These are phyloP conservation scores for Procambarus clarkii DNA, from an alignment of 1,140 invertebrate genomes.

Conservation along the genomic window DNA sequence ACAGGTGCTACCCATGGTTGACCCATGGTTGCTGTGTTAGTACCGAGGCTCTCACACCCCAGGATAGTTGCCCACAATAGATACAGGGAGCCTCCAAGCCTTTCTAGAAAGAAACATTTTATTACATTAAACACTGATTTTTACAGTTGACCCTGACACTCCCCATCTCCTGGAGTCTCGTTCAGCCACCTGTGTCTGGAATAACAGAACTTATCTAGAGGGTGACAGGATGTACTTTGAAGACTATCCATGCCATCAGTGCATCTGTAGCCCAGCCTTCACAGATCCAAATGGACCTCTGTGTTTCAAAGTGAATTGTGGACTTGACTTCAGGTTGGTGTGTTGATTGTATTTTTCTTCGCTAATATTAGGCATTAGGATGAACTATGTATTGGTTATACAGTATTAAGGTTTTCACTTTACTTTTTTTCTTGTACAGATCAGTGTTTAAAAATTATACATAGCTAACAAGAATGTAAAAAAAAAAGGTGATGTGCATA, in stretches of 20 bases:
- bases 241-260: constrained; percentile 47
- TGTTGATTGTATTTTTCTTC: not conserved
- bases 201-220: constrained; percentile 43
- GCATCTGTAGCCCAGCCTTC: constrained; percentile 49
- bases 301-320: constrained; percentile 48
- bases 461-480: too few relatives aligned
- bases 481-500: too few relatives aligned
- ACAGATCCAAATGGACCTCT: constrained; percentile 36
- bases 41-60: too few relatives aligned
- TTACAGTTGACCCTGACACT: constrained; percentile 19
- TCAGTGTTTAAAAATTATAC: too few relatives aligned
- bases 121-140: not conserved
- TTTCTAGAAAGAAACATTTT: too few relatives aligned
- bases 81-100: too few relatives aligned
- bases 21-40: too few relatives aligned
- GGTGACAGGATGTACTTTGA: constrained; percentile 61
- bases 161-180: constrained; percentile 10
- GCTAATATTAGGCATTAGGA: not conserved
- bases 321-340: constrained; percentile 58
- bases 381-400: too few relatives aligned
- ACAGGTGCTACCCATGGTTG: too few relatives aligned
- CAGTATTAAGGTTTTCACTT: too few relatives aligned
- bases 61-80: too few relatives aligned
- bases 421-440: too few relatives aligned
- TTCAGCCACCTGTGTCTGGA: constrained; percentile 21